Conservation (phyloP, 2,797 vertebrate species). For the Salmo trutta region DNA sequence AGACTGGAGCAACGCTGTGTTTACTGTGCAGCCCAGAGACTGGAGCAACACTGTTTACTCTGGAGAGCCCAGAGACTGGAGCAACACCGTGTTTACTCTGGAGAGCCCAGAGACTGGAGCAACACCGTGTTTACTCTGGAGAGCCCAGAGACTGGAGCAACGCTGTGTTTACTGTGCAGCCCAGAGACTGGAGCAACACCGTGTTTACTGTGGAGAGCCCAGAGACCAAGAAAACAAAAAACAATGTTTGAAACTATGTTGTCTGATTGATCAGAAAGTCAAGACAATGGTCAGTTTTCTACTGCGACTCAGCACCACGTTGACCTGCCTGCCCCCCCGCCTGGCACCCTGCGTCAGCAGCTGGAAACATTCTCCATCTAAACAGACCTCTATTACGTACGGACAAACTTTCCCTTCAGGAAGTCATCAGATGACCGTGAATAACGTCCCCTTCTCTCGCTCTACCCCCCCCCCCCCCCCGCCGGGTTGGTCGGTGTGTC, state of each 20-base stretch:
- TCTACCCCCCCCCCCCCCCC: too few relatives aligned
- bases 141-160: too few relatives aligned
- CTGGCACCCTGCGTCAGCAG: not conserved
- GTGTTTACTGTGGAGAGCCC: not conserved
- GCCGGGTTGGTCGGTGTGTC: not conserved
- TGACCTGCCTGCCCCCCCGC: conserved; percentile 3
- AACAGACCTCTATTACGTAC: not conserved
- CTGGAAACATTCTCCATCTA: conserved; percentile 24
- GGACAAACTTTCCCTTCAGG: not conserved
- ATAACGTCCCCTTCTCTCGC: too few relatives aligned
- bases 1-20: too few relatives aligned
- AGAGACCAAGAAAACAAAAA: not conserved
- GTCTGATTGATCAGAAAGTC: conserved; percentile 21
- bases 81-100: too few relatives aligned
- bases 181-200: too few relatives aligned
- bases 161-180: too few relatives aligned
- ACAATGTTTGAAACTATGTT: conserved; percentile 12
- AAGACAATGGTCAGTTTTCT: conserved; percentile 23
- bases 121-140: not conserved
- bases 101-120: not conserved
- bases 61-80: not conserved
- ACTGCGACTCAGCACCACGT: too few relatives aligned
- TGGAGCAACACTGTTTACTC: not conserved
- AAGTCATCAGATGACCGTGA: not conserved
- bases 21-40: too few relatives aligned